phyloP scores from a whole-genome alignment of 2,113 vertebrate species.

The Ochotona princeps region DNA sequence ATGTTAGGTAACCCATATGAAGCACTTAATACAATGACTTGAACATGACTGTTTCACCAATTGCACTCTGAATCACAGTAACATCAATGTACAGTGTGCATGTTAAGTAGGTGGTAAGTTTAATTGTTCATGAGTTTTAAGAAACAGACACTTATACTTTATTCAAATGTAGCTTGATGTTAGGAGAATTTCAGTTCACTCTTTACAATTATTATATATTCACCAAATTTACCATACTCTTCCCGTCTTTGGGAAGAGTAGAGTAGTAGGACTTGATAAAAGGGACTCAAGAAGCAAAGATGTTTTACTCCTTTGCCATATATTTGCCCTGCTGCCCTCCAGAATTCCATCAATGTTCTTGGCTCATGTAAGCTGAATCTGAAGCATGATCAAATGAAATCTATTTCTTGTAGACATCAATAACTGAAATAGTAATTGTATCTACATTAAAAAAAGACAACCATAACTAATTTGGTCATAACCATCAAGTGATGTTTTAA shows the following conservation, averaged over 20 bases:
- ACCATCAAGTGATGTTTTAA: background rate
- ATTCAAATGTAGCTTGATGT: too few relatives aligned
- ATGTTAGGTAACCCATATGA: background rate
- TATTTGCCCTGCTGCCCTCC: background rate
- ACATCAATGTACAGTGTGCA: too few relatives aligned
- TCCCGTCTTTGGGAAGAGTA: background rate
- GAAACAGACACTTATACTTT: too few relatives aligned
- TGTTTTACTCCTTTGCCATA: background rate
- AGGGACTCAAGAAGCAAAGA: background rate
- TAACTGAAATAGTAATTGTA: constrained; percentile 10
- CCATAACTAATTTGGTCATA: background rate
- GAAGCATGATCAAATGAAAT: background rate
- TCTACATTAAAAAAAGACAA: background rate
- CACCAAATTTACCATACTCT: background rate
- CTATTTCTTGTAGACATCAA: background rate
- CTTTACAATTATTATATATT: background rate
- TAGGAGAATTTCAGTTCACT: too few relatives aligned
- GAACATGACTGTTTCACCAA: background rate
- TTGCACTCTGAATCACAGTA: background rate
- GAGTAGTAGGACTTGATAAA: background rate
- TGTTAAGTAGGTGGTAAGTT: too few relatives aligned
- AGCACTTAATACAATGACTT: background rate
- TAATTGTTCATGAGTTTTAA: too few relatives aligned
- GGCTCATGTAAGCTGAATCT: background rate
- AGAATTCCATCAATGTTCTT: background rate